These are phyloP conservation scores for Semaprochilodus insignis DNA, from an alignment of 2,797 vertebrate species.

Conservation along the genomic window DNA sequence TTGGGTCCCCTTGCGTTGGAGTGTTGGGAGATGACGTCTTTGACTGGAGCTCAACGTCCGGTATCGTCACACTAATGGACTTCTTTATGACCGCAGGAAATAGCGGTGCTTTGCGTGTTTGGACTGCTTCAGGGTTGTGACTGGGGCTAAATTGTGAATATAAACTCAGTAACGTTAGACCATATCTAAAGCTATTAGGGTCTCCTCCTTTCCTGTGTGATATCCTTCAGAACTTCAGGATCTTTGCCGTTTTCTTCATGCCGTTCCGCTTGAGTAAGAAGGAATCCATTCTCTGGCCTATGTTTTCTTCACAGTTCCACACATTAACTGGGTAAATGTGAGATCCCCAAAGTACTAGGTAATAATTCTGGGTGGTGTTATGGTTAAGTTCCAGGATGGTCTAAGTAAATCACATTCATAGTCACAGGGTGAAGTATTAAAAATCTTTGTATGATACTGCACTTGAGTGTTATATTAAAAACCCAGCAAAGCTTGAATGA, in stretches of 20 bases:
- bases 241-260: slow-evolving; percentile 3
- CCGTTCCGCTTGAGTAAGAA: slow-evolving; percentile 39
- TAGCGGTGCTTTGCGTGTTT: slow-evolving; percentile 20
- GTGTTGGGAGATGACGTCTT: slow-evolving; percentile 23
- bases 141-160: slow-evolving; percentile 16
- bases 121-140: background rate
- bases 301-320: background rate
- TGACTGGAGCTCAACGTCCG: slow-evolving; percentile 21
- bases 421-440: no score
- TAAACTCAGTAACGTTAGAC: slow-evolving; percentile 21
- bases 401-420: no score
- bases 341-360: no score
- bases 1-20: slow-evolving; percentile 6
- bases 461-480: no score
- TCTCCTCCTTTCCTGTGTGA: slow-evolving; percentile 48
- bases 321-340: no score
- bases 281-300: background rate
- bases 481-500: no score
- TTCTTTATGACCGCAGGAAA: slow-evolving; percentile 26
- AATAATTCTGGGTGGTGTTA: no score
- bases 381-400: no score
- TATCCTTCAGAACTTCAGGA: slow-evolving; percentile 16
- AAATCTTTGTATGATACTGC: no score
- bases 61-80: slow-evolving; percentile 28
- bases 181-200: slow-evolving; percentile 31